phyloP scores from a whole-genome alignment of 2,888 invertebrate species.

The Melinopterus prodromus region DNA sequence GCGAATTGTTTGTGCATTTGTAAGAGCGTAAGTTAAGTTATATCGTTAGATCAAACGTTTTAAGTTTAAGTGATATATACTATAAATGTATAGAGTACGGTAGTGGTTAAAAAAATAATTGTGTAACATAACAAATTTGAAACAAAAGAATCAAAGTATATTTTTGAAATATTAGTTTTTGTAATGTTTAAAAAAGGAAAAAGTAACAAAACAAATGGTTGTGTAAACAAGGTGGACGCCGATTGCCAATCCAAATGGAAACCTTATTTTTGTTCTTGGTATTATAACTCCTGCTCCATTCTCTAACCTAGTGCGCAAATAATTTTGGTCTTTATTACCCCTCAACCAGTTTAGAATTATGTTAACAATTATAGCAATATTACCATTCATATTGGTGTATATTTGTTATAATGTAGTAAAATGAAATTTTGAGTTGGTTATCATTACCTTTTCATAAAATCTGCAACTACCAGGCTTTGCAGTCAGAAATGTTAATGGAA shows the following conservation, averaged over 20 bases:
- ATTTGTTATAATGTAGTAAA: too few relatives aligned
- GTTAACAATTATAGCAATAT: neutral
- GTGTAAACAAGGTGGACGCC: conserved; percentile 39
- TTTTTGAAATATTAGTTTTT: conserved; percentile 58
- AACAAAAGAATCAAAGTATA: conserved; percentile 49
- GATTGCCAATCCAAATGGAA: neutral
- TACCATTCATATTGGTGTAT: too few relatives aligned
- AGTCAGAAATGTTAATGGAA: neutral
- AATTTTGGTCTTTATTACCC: neutral
- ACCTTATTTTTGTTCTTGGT: neutral
- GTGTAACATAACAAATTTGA: conserved; percentile 38
- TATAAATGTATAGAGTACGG: conserved; percentile 24
- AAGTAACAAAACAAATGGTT: conserved; percentile 46
- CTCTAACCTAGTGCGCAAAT: neutral
- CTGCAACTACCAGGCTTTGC: neutral
- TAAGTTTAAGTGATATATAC: neutral
- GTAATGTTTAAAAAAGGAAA: conserved; percentile 43
- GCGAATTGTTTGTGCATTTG: neutral
- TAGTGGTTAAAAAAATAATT: conserved; percentile 25
- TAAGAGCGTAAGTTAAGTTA: conserved; percentile 8
- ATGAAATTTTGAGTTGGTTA: neutral
- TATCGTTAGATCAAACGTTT: neutral
- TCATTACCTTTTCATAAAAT: neutral
- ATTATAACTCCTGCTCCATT: neutral
- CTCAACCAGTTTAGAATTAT: neutral